Evolutionary conservation across 23 tunicate species (phyloP).

Genomic region (Phallusia fumigata): DNA sequence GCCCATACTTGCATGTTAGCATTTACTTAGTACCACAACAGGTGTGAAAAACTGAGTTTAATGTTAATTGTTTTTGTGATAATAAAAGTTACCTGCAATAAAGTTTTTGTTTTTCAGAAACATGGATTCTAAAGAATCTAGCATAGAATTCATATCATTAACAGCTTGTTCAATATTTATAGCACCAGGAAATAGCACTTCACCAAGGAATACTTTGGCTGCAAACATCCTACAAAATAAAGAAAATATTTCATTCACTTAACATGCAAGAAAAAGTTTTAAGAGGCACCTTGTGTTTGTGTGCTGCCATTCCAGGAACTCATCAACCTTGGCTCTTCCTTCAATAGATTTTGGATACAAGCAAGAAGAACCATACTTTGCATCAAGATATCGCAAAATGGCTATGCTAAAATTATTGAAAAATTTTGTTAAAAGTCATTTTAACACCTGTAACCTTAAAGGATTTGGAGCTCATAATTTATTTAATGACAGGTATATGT

Average conservation of each 20-base stretch:
- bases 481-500: background rate
- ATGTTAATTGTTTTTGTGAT: too few species aligned
- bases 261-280: background rate
- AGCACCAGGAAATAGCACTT: slow-evolving; percentile 35
- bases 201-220: slow-evolving; percentile 50
- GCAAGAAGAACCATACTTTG: slow-evolving; percentile 39
- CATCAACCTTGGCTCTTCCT: slow-evolving; percentile 59
- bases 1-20: too few species aligned
- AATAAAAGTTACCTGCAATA: slow-evolving; percentile 58
- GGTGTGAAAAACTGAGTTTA: too few species aligned
- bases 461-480: background rate
- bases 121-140: slow-evolving; percentile 62
- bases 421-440: background rate
- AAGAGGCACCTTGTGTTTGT: slow-evolving; percentile 62
- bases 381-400: slow-evolving; percentile 48
- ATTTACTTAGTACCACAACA: too few species aligned
- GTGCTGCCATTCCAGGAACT: slow-evolving; percentile 79
- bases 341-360: slow-evolving; percentile 46
- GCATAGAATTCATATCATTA: slow-evolving; percentile 61
- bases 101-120: slow-evolving; percentile 60
- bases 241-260: background rate
- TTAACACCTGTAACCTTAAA: background rate
- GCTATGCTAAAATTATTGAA: slow-evolving; percentile 36
- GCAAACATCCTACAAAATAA: slow-evolving; percentile 4
- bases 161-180: slow-evolving; percentile 23